Conservation (phyloP, 2,113 vertebrate genomes). For the Atherinomorus stipes region DNA sequence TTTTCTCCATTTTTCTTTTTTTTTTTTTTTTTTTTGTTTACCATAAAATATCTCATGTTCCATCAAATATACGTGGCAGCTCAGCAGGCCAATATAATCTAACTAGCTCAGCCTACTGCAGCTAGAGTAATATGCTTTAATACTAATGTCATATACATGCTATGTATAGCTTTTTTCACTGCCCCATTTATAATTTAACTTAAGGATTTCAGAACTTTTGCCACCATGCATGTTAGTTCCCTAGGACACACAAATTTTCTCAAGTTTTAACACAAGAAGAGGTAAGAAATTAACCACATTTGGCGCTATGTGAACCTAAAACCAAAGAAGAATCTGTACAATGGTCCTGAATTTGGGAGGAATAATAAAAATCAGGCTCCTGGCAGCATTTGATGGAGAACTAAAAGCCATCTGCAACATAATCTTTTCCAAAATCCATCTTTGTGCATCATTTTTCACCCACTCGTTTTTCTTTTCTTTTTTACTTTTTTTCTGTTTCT, state of each 20-base stretch:
- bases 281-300: slow-evolving; percentile 6
- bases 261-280: not conserved
- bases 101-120: no score
- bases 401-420: slow-evolving; percentile 43
- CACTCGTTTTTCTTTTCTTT: slow-evolving; percentile 16
- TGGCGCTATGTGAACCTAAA: not conserved
- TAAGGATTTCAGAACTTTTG: not conserved
- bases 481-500: not conserved
- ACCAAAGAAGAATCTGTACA: slow-evolving; percentile 16
- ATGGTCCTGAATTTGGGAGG: slow-evolving; percentile 5
- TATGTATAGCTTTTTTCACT: not conserved
- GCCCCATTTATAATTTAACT: not conserved
- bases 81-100: no score
- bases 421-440: slow-evolving; percentile 15
- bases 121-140: no score
- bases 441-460: slow-evolving; percentile 18
- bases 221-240: slow-evolving; percentile 1
- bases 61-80: no score
- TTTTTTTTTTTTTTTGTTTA: no score
- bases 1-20: no score
- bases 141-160: no score
- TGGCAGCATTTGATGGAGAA: slow-evolving; percentile 22
- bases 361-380: slow-evolving; percentile 21
- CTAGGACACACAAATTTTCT: not conserved
- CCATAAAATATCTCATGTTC: no score